Evolutionary conservation across 2,113 vertebrate genomes (phyloP).

Genomic region (Daboia siamensis): DNA sequence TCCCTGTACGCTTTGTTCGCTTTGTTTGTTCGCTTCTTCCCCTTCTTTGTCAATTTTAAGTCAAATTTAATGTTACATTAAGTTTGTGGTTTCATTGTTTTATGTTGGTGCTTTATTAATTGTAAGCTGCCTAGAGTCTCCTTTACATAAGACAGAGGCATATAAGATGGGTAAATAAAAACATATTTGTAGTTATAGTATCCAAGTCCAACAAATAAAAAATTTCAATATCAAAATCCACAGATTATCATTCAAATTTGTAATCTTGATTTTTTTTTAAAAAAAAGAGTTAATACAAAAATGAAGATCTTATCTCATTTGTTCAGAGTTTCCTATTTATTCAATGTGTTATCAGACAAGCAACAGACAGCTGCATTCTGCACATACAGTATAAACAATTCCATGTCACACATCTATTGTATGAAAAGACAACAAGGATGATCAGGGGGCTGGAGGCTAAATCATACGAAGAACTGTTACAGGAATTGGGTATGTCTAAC

Average conservation of each 20-base stretch:
- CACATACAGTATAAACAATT: background rate
- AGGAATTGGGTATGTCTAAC: no score
- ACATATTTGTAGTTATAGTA: background rate
- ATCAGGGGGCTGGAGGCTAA: no score
- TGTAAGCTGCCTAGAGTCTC: no score
- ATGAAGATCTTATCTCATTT: background rate
- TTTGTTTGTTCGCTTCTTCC: no score
- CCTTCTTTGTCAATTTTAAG: no score
- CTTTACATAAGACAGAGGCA: background rate
- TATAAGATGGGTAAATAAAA: background rate
- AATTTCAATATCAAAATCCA: background rate
- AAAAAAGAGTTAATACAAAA: background rate
- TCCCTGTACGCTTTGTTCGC: no score
- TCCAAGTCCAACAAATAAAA: background rate
- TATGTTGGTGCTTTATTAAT: no score
- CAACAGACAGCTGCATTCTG: background rate
- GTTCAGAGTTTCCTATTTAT: background rate
- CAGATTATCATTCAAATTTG: background rate
- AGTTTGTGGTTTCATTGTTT: no score
- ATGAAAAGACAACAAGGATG: background rate
- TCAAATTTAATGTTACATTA: no score
- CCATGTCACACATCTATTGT: background rate
- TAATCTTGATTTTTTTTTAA: background rate
- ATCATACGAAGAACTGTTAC: no score
- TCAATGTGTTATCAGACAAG: background rate